These are phyloP conservation scores for Pteropus alecto DNA, from an alignment of 2,113 vertebrate genomes.

Conservation along the genomic window DNA sequence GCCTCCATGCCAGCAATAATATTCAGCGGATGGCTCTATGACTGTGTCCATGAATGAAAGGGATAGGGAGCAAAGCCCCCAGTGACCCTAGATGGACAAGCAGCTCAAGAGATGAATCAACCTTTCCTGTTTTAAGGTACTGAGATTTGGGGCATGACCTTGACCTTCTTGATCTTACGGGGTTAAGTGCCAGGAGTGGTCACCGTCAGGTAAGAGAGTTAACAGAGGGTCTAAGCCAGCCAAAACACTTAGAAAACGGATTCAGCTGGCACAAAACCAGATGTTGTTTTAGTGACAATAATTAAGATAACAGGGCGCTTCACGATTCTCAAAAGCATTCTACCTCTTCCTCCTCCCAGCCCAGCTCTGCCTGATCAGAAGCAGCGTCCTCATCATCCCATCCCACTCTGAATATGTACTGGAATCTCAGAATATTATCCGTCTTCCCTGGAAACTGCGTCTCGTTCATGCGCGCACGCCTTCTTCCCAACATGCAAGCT, in stretches of 20 bases:
- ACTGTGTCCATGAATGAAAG: neutral
- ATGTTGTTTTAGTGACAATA: neutral
- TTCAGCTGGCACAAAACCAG: neutral
- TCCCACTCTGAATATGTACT: neutral
- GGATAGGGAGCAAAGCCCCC: neutral
- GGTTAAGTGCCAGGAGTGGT: neutral
- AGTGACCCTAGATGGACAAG: neutral
- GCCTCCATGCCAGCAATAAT: neutral
- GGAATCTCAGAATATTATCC: neutral
- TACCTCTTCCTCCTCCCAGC: neutral
- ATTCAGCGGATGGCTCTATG: neutral
- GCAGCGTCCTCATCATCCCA: neutral
- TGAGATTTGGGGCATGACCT: neutral
- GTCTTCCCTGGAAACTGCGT: neutral
- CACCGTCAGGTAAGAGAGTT: neutral
- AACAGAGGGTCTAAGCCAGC: neutral
- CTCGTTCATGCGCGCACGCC: neutral
- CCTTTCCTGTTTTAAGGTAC: neutral
- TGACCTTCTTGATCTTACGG: neutral
- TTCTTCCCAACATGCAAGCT: neutral
- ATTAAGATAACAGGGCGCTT: neutral
- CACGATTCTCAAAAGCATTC: neutral
- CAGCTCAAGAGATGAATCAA: neutral
- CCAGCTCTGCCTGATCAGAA: neutral
- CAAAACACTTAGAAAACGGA: neutral